phyloP scores from a whole-genome alignment of 1,140 invertebrate species.

The Heliothis subflexa region DNA sequence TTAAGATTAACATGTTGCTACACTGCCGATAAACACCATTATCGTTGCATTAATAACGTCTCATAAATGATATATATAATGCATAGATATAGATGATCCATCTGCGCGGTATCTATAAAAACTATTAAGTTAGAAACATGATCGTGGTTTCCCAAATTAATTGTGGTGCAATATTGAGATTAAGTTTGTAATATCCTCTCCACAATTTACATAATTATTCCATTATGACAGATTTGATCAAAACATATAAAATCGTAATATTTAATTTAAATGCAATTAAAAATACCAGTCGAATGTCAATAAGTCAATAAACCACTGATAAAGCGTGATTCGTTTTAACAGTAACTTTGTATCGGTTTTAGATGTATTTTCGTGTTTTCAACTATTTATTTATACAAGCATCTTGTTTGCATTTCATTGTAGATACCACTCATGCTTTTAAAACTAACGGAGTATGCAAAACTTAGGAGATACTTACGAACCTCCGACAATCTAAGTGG shows the following conservation, averaged over 20 bases:
- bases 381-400: too few relatives aligned
- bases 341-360: too few relatives aligned
- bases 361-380: too few relatives aligned
- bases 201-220: conserved; percentile 22
- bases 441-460: conserved; percentile 29
- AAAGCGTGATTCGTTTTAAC: neutral
- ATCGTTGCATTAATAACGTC: conserved; percentile 45
- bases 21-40: conserved; percentile 46
- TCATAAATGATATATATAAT: conserved; percentile 29
- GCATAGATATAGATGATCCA: conserved; percentile 26
- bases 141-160: neutral
- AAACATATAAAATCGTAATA: conserved; percentile 17
- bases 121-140: conserved; percentile 8
- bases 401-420: neutral
- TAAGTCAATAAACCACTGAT: conserved; percentile 1
- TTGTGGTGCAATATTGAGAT: conserved; percentile 13
- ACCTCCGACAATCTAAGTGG: conserved; percentile 4
- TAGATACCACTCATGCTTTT: conserved; percentile 23
- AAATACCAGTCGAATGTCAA: conserved; percentile 1
- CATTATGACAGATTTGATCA: conserved; percentile 20
- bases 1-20: conserved; percentile 49
- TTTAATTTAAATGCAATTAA: neutral
- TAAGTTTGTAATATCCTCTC: conserved; percentile 9
- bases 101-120: neutral
- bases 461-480: conserved; percentile 19